Evolutionary conservation across 2,113 vertebrate species (phyloP), one percentile per base, ranked within the genome.

Genomic region (Ciconia maguari): DNA sequence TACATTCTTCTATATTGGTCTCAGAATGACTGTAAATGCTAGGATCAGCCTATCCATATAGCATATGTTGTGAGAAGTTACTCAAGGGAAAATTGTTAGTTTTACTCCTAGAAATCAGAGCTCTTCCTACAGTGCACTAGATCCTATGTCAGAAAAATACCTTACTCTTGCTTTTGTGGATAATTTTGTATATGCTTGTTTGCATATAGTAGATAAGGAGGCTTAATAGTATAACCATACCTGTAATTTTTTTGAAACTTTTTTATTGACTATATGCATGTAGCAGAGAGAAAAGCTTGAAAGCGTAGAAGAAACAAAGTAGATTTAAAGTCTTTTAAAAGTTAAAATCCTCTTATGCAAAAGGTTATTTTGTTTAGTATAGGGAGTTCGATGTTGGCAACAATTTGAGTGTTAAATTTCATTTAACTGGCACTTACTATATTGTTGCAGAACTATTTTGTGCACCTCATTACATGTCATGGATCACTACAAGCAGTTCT

Each of bases 391-490:
- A 6, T 54, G 9, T n/a, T 85, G 34, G 51, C 46, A 84, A 30
- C 17, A 46, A 20, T 11, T 30, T 32, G 10, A 34, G 42, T 78
- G 32, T 71, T 82, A 48, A n/a, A n/a, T 30, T 41, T 71, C 1
- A 21, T 42, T 71, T 60, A 74, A 55, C 27, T 72, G 57, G 68
- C 9, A 6, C 4, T 32, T 68, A 20, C 7, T 38, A 19, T 36
- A 10, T 55, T 46, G 10, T 55, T 83, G 27, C 32, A 20, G 34
- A 76, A 51, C 29, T 76, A 3, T n/a, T 30, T 77, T 36, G 24
- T 74, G 17, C 14, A 6, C 70, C 16, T 71, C 36, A 10, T 55
- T 64, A 16, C 1, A 1, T 61, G 9, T 55, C 0, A 0, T 79
- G 25, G 18, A 34, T 96, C 11, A 3, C 34, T 49, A 32, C 13